Evolutionary conservation across 2,888 invertebrate genomes (phyloP), one percentile per base, ranked within the genome.

Genomic region (Synanthedon vespiformis): DNA sequence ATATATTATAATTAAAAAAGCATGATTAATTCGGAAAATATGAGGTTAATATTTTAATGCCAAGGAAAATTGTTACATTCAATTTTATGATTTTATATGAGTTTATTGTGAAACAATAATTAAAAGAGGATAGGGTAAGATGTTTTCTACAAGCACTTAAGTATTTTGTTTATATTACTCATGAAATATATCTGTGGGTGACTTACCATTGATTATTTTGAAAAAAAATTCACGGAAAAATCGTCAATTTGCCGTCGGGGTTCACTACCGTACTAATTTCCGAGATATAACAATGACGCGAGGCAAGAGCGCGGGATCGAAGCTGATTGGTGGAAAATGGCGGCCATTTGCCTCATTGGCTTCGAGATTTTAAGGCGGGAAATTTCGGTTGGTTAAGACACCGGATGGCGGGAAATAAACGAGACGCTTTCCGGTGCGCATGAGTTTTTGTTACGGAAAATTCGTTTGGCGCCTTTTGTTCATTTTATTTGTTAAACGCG

Each of bases 251-350:
- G 75, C 79, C 77, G 77, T 78, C 87, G 85, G 81, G 82, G 83
- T 85, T 85, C 85, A 78, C 83, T 69, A 72, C 73, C 75, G 85
- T 82, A 87, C 87, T 86, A 86, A 86, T 84, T 86, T 86, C 79
- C 85, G 73, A 86, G 86, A 83, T 83, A 84, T 78, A 81, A 83
- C 80, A 80, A 80, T 77, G 87, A 86, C 83, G 85, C 87, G 77
- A 81, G 80, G 81, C 80, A 76, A 80, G 83, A 86, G 84, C 86
- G 87, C 87, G 87, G 84, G 86, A 73, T 85, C 67, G 63, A 40
- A 65, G 67, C 63, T 72, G 61, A 82, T 87, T 87, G 86, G 87
- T 75, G 59, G 63, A 82, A 86, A 87, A 83, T 74, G 85, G 87
- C 87, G 86, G 86, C 80, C 80, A 73, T 62, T 69, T 60, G 61